Base-by-base conservation (phyloP, 2,113 vertebrate genomes). In the Nansenia antarctica region DNA sequence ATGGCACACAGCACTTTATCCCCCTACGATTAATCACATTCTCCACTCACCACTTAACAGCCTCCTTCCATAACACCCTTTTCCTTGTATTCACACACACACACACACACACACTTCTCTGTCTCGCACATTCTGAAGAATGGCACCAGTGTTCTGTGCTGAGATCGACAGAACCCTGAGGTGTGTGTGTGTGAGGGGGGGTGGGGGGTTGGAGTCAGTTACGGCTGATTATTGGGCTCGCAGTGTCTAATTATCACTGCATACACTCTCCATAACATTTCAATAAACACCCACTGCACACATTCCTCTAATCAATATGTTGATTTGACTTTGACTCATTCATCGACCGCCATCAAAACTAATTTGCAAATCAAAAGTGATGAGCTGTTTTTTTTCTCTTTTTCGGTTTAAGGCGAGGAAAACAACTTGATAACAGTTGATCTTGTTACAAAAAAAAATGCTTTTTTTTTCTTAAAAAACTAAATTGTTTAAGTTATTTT, bases 21-120 rank as follows among this genome's bases (percentile, higher is more conserved):
- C 72, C 12, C 60, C 55, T 37, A n/a, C 66, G 73, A 79, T 77
- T 78, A 89, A 87, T 86, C 81, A 82, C 64, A 76, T 30, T 15
- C 67, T n/a, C n/a, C 2, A 11, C 42, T 62, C 37, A 5, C 22
- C 6, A 3, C 3, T 6, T 2, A 2, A 6, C 22, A 30, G 9
- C 42, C 57, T 67, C 55, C 45, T 76, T 78, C 73, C 65, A 70
- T 67, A 73, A n/a, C 59, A 39, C 59, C 73, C 60, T 72, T 73
- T 54, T 59, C 54, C 59, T n/a, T 42, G 53, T n/a, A n/a, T n/a
- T n/a, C n/a, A n/a, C n/a, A n/a, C n/a, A n/a, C n/a, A n/a, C n/a
- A n/a, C n/a, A n/a, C n/a, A n/a, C n/a, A n/a, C n/a, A n/a, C n/a
- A n/a, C n/a, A n/a, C n/a, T n/a, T n/a, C n/a, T n/a, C n/a, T 59